Evolutionary conservation across 2,797 vertebrate genomes (phyloP).

Genomic region (Takifugu ocellatus): DNA sequence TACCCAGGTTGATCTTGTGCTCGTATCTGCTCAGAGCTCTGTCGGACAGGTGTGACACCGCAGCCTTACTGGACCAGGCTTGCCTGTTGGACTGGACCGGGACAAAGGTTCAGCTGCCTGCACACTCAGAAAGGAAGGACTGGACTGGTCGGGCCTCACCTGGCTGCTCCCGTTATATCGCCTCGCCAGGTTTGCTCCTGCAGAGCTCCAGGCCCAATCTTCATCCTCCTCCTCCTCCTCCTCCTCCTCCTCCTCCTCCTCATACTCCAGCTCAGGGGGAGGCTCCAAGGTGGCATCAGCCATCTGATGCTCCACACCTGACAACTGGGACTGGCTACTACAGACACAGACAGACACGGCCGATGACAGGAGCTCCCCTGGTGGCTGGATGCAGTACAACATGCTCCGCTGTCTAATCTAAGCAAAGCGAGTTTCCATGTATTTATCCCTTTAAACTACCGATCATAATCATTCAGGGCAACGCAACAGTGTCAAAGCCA

Average conservation of each 20-base stretch:
- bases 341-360: not conserved
- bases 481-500: no score
- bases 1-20: slow-evolving; percentile 94
- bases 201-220: slow-evolving; percentile 83
- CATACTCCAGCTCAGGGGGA: slow-evolving; percentile 27
- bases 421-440: no score
- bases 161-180: slow-evolving; percentile 73
- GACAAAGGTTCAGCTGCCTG: slow-evolving; percentile 15
- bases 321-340: slow-evolving; percentile 20
- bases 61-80: slow-evolving; percentile 59
- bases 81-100: slow-evolving; percentile 79
- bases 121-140: not conserved
- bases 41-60: slow-evolving; percentile 82
- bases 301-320: not conserved
- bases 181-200: slow-evolving; percentile 74
- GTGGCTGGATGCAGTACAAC: not conserved
- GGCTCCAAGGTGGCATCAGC: slow-evolving; percentile 21
- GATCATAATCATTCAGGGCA: no score
- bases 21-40: slow-evolving; percentile 91
- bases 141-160: slow-evolving; percentile 60
- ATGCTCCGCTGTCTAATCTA: no score
- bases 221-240: slow-evolving; percentile 63
- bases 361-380: not conserved
- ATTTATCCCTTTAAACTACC: no score
- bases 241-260: slow-evolving; percentile 49